Evolutionary conservation across 2,888 invertebrate genomes (phyloP).

Genomic region (Epiblema foenella): DNA sequence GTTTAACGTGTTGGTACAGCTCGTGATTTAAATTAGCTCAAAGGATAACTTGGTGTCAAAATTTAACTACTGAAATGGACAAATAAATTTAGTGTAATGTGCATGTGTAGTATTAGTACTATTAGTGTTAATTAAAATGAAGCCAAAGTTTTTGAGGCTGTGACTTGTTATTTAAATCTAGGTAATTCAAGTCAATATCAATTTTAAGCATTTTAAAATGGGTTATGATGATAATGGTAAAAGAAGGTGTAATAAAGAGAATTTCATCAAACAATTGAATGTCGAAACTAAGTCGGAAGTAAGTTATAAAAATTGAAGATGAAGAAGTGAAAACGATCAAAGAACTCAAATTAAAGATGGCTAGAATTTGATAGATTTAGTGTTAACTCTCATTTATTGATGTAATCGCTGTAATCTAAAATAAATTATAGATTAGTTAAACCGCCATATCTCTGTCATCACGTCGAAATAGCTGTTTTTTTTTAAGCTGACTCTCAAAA

Average conservation of each 20-base stretch:
- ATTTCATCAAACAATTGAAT: neutral
- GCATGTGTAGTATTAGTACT: slow-evolving; percentile 41
- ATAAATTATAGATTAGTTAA: no score
- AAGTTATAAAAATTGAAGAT: neutral
- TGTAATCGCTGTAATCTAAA: neutral
- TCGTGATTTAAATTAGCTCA: slow-evolving; percentile 25
- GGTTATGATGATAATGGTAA: neutral
- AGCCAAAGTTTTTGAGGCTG: slow-evolving; percentile 43
- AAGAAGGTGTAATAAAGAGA: neutral
- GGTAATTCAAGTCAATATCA: slow-evolving; percentile 33
- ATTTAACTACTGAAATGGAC: slow-evolving; percentile 28
- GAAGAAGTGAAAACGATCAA: neutral
- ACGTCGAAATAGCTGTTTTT: no score
- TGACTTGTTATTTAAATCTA: slow-evolving; percentile 39
- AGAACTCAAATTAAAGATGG: neutral
- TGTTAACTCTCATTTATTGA: neutral
- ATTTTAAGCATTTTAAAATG: slow-evolving; percentile 3
- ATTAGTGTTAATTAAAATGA: slow-evolving; percentile 25
- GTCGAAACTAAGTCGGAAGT: neutral
- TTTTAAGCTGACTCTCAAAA: no score
- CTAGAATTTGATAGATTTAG: slow-evolving; percentile 16
- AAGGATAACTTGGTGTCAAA: slow-evolving; percentile 31
- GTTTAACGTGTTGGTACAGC: neutral
- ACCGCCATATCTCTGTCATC: no score
- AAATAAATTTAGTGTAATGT: slow-evolving; percentile 35